Conservation (phyloP, 2,888 invertebrate species). For the Lymantria monacha region DNA sequence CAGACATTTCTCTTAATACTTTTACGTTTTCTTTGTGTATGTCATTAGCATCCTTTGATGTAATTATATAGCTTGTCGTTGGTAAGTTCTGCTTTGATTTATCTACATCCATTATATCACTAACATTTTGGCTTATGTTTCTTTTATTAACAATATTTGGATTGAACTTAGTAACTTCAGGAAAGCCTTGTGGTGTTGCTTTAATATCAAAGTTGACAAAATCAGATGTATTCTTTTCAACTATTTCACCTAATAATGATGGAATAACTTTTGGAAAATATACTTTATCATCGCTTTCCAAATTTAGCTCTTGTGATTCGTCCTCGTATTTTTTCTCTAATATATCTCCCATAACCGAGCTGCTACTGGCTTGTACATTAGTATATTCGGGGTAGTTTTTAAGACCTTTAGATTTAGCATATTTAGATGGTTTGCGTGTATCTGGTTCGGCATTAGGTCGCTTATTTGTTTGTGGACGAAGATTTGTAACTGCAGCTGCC, state of each 20-base stretch:
- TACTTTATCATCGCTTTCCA: slow-evolving; percentile 62
- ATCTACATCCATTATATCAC: slow-evolving; percentile 53
- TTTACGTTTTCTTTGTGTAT: slow-evolving; percentile 90
- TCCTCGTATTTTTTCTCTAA: slow-evolving; percentile 55
- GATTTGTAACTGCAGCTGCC: slow-evolving; percentile 83
- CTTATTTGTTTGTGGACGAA: slow-evolving; percentile 54
- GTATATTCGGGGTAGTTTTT: slow-evolving; percentile 51
- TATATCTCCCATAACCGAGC: slow-evolving; percentile 52
- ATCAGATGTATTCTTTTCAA: slow-evolving; percentile 72
- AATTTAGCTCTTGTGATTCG: slow-evolving; percentile 2
- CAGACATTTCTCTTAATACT: slow-evolving; percentile 85
- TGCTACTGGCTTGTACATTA: slow-evolving; percentile 53
- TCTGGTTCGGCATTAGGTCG: slow-evolving; percentile 32
- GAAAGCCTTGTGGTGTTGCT: slow-evolving; percentile 74
- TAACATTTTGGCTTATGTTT: slow-evolving; percentile 19
- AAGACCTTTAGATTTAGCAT: slow-evolving; percentile 65
- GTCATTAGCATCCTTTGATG: slow-evolving; percentile 71
- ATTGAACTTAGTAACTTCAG: slow-evolving; percentile 68
- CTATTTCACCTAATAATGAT: slow-evolving; percentile 76
- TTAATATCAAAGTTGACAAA: slow-evolving; percentile 37
- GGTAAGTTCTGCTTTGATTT: slow-evolving; percentile 41
- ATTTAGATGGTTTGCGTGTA: slow-evolving; percentile 63
- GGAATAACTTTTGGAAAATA: slow-evolving; percentile 72
- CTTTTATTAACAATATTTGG: slow-evolving; percentile 47
- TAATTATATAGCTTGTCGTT: slow-evolving; percentile 71